Conservation (phyloP, 92 coral and sea anemone genomes). For the Anthopleura xanthogrammica region DNA sequence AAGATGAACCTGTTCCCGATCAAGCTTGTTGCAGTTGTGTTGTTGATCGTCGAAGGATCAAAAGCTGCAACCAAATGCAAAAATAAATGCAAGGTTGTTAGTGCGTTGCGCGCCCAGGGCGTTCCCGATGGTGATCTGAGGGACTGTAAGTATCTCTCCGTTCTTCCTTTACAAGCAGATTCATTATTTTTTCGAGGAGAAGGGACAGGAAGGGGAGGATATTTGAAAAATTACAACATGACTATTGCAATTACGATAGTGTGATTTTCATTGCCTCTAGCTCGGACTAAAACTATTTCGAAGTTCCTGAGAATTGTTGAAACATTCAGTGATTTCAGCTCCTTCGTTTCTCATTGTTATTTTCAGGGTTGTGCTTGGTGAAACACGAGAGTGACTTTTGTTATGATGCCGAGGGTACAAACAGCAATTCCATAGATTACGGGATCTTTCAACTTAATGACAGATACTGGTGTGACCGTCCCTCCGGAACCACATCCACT, state of each 20-base stretch:
- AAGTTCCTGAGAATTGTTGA: background rate
- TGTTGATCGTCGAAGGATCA: background rate
- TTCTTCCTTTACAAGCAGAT: too few relatives aligned
- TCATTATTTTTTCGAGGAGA: too few relatives aligned
- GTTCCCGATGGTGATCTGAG: constrained; percentile 27
- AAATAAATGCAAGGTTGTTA: constrained; percentile 27
- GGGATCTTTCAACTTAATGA: constrained; percentile 32
- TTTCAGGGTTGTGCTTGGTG: constrained; percentile 40
- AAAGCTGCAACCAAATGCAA: constrained; percentile 16
- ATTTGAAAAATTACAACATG: too few relatives aligned
- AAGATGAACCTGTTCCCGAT: constrained; percentile 15
- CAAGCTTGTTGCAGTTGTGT: background rate
- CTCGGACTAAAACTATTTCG: too few relatives aligned
- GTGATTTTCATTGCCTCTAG: too few relatives aligned
- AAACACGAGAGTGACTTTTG: constrained; percentile 28
- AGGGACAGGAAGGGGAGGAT: too few relatives aligned
- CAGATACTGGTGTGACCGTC: background rate
- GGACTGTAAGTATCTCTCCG: constrained; percentile 19
- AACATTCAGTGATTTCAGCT: too few relatives aligned
- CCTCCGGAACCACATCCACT: background rate
- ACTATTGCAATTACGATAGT: too few relatives aligned
- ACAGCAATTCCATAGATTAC: constrained; percentile 37
- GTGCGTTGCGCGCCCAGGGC: constrained; percentile 15
- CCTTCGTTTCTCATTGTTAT: background rate
- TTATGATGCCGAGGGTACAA: constrained; percentile 10